These are phyloP conservation scores for Bufo bufo DNA, from an alignment of 2,113 vertebrate genomes.

Conservation along the genomic window DNA sequence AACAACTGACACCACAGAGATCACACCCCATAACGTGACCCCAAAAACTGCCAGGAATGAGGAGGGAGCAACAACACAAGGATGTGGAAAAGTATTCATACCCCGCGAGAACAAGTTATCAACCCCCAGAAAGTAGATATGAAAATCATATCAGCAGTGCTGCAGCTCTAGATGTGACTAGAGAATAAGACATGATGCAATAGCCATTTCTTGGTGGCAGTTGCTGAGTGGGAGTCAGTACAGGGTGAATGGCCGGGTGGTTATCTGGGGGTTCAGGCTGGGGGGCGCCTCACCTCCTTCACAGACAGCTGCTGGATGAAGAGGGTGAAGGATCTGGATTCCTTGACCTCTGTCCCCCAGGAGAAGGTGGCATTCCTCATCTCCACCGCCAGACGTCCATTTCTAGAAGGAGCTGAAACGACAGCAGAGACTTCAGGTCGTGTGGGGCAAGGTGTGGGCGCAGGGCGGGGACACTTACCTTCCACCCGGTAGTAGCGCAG, in stretches of 20 bases:
- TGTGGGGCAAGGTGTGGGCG: background rate
- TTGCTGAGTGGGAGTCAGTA: rapidly evolving
- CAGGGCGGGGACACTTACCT: background rate
- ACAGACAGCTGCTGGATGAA: constrained; percentile 78
- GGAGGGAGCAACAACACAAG: too few relatives aligned
- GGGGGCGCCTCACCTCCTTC: constrained; percentile 73
- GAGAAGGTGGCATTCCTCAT: constrained; percentile 82
- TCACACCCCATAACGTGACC: background rate
- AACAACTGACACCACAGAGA: too few relatives aligned
- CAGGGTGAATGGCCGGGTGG: background rate
- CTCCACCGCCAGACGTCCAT: constrained; percentile 69
- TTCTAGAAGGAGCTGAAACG: constrained; percentile 64
- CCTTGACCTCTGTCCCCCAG: constrained; percentile 70
- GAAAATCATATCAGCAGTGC: too few relatives aligned
- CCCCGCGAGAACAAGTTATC: too few relatives aligned
- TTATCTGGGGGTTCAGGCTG: background rate
- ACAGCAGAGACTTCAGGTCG: background rate
- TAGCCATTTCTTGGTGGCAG: background rate
- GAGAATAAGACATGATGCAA: background rate
- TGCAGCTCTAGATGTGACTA: background rate
- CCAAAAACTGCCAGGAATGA: background rate
- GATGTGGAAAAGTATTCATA: too few relatives aligned
- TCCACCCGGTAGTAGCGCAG: constrained; percentile 79
- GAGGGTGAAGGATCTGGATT: constrained; percentile 72
- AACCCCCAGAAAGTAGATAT: too few relatives aligned